Evolutionary conservation across 2,797 vertebrate species (phyloP).

Genomic region (Tenualosa thibaudeaui): DNA sequence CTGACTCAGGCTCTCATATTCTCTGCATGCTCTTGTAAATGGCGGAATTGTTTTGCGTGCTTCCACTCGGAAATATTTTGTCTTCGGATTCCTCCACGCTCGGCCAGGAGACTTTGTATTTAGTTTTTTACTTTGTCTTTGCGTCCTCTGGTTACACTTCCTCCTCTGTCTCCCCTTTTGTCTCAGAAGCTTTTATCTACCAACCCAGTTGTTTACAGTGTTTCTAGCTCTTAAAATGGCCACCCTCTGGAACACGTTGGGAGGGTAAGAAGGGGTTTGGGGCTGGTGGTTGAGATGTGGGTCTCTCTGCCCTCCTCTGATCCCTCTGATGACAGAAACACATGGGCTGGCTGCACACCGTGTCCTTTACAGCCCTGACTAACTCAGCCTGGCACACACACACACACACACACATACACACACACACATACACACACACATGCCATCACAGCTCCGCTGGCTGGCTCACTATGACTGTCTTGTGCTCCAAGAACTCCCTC

Average conservation of each 20-base stretch:
- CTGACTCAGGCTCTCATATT: background rate
- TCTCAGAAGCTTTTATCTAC: slow-evolving; percentile 22
- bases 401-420: background rate
- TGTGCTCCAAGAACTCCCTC: background rate
- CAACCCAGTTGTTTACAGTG: slow-evolving; percentile 56
- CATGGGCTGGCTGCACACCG: slow-evolving; percentile 59
- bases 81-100: background rate
- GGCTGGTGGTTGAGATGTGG: slow-evolving; percentile 1
- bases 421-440: background rate
- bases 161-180: slow-evolving; percentile 3
- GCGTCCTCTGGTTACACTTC: background rate
- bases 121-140: slow-evolving; percentile 27
- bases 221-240: slow-evolving; percentile 56
- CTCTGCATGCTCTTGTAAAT: background rate
- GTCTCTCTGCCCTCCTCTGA: slow-evolving; percentile 49
- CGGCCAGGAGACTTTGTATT: slow-evolving; percentile 24
- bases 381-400: slow-evolving; percentile 18
- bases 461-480: background rate
- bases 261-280: slow-evolving; percentile 44
- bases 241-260: slow-evolving; percentile 7
- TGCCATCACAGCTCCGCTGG: background rate
- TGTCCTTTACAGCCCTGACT: slow-evolving; percentile 45
- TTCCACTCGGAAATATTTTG: background rate
- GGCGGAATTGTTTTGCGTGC: background rate
- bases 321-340: slow-evolving; percentile 73